Percentiles rank a stretch among this genome's conserved stretches.
phyloP scores from a whole-genome alignment of 2,888 invertebrate species.

The Lepeophtheirus nordmannii region DNA sequence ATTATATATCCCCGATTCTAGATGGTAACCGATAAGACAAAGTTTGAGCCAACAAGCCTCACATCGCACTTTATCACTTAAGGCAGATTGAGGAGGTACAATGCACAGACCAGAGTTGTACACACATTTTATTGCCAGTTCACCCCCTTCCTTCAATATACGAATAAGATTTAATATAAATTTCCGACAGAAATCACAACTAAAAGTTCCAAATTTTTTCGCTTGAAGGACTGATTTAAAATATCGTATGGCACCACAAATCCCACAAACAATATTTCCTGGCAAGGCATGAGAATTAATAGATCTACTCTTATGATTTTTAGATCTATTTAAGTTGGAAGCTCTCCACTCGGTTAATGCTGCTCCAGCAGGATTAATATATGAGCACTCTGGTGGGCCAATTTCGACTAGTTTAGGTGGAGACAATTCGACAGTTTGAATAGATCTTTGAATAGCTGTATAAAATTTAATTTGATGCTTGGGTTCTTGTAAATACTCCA shows the following conservation, averaged over 20 bases:
- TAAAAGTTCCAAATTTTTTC: slow-evolving; percentile 64
- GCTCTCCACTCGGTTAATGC: slow-evolving; percentile 1
- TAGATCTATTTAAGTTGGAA: neutral
- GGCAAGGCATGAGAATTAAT: neutral
- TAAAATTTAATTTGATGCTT: slow-evolving; percentile 15
- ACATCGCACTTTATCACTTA: slow-evolving; percentile 41
- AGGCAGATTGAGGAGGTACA: neutral
- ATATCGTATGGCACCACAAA: slow-evolving; percentile 43
- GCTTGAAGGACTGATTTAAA: slow-evolving; percentile 61
- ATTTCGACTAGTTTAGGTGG: slow-evolving; percentile 13
- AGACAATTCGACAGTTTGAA: neutral
- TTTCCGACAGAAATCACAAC: slow-evolving; percentile 70
- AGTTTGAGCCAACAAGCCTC: slow-evolving; percentile 73
- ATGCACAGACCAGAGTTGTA: neutral
- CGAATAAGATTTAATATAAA: slow-evolving; percentile 47
- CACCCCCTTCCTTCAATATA: slow-evolving; percentile 21
- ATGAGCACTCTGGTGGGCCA: too few relatives aligned
- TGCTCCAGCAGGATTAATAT: slow-evolving; percentile 11
- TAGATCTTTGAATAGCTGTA: slow-evolving; percentile 13
- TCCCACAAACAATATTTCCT: slow-evolving; percentile 29
- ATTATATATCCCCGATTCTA: slow-evolving; percentile 51
- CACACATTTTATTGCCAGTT: slow-evolving; percentile 1
- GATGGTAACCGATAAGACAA: slow-evolving; percentile 61
- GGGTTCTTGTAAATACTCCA: slow-evolving; percentile 10
- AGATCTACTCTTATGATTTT: too few relatives aligned